A percentile compares a stretch with the other conserved stretches of the same genome.
Evolutionary conservation across 1,140 invertebrate genomes (phyloP).

Genomic region (Neodiprion virginianus): DNA sequence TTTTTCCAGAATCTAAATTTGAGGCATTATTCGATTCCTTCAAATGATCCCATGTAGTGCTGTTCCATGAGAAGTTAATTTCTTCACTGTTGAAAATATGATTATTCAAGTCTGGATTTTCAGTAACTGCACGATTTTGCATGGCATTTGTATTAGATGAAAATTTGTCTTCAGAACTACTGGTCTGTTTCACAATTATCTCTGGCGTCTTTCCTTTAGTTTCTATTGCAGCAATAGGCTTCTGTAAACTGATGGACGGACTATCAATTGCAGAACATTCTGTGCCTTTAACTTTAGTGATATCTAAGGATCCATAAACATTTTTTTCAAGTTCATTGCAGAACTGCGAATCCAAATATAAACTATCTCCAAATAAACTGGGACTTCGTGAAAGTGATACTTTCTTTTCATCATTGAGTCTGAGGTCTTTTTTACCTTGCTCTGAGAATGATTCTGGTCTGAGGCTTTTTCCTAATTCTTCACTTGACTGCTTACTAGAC

Average conservation of each 20-base stretch:
- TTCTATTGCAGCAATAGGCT: not conserved
- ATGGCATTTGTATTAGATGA: conserved; percentile 47
- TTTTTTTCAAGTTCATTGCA: conserved; percentile 54
- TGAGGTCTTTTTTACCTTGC: not conserved
- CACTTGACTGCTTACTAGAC: not conserved
- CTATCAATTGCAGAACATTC: not conserved
- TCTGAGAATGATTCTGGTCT: not conserved
- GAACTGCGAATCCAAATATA: conserved; percentile 52
- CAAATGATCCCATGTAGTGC: not conserved
- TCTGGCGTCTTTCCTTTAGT: not conserved
- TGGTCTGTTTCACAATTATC: not conserved
- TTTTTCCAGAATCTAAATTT: conserved; percentile 13
- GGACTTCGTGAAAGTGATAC: conserved; percentile 37
- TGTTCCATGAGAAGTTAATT: not conserved
- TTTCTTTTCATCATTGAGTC: not conserved
- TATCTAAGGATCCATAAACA: conserved; percentile 40
- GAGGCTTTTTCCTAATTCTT: not conserved
- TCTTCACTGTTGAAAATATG: not conserved
- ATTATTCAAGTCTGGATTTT: not conserved
- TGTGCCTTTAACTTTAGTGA: conserved; percentile 15
- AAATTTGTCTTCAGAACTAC: conserved; percentile 26
- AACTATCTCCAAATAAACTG: conserved; percentile 52
- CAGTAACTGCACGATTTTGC: conserved; percentile 27
- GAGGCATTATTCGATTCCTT: not conserved
- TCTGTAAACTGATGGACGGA: not conserved